A percentile compares a stretch with the other conserved stretches of the same genome.
Conservation (phyloP, 2,797 vertebrate genomes). For the Hydrolagus colliei region DNA sequence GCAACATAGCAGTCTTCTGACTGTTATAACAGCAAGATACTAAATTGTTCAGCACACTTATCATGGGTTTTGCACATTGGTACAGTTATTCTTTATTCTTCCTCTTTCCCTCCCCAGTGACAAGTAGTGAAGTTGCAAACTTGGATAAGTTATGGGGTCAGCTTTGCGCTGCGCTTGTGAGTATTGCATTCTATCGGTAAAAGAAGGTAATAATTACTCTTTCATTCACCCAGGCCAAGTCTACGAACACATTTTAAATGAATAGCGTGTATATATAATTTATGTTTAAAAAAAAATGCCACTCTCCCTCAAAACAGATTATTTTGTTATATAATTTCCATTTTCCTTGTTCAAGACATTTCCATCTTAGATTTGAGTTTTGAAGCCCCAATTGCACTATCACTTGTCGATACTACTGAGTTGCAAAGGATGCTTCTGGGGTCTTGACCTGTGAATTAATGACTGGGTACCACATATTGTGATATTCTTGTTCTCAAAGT, state of each 20-base stretch:
- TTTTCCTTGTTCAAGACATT: neutral
- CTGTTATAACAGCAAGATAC: neutral
- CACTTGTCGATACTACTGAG: slow-evolving; percentile 13
- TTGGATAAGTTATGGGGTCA: neutral
- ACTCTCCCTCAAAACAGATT: neutral
- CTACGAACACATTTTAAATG: neutral
- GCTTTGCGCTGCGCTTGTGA: neutral
- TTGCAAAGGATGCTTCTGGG: neutral
- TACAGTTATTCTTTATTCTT: neutral
- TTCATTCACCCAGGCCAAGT: neutral
- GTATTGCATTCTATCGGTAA: neutral
- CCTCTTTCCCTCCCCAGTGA: neutral
- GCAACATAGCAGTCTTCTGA: neutral
- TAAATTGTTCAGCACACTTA: neutral
- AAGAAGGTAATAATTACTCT: neutral
- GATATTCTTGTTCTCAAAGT: slow-evolving; percentile 9
- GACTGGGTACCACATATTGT: neutral
- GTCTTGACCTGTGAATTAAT: slow-evolving; percentile 18
- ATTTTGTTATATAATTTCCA: too few relatives aligned
- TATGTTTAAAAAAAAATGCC: neutral
- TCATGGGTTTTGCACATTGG: slow-evolving; percentile 5
- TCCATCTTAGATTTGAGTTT: neutral
- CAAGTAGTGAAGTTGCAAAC: neutral
- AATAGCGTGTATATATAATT: neutral
- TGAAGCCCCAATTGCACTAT: neutral